These are phyloP conservation scores for Frankliniella intonsa DNA, from an alignment of 2,888 invertebrate species.

Conservation along the genomic window DNA sequence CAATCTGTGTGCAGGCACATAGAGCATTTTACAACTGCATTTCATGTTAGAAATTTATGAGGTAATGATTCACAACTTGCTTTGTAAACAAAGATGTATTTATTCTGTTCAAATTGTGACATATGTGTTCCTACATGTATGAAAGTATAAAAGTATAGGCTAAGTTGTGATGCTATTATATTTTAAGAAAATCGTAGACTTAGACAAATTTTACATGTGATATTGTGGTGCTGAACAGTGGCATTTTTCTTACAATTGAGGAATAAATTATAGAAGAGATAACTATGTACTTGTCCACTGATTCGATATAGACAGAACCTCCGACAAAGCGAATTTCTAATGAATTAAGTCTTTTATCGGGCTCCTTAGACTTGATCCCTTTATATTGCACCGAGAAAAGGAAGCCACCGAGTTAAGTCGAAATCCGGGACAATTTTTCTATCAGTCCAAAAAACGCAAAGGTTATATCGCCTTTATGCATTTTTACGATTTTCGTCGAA, in stretches of 20 bases:
- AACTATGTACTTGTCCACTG: too few species aligned
- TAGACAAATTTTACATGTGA: background rate
- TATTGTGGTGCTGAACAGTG: background rate
- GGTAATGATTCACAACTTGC: background rate
- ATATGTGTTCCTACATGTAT: background rate
- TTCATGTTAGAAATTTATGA: background rate
- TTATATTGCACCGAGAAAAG: too few species aligned
- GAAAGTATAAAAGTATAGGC: background rate
- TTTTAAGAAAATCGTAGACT: background rate
- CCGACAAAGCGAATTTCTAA: too few species aligned
- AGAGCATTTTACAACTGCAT: background rate
- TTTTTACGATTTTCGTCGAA: too few species aligned
- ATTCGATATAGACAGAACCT: too few species aligned
- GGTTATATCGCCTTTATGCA: too few species aligned
- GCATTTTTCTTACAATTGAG: background rate
- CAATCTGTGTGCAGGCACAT: constrained; percentile 1
- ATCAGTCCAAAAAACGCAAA: too few species aligned
- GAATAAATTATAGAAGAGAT: background rate
- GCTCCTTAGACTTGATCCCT: too few species aligned
- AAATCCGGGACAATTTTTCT: too few species aligned
- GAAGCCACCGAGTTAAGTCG: too few species aligned
- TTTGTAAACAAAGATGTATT: background rate
- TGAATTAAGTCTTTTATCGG: too few species aligned
- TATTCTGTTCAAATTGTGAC: background rate
- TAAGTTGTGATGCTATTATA: background rate